These are phyloP conservation scores for Cheiracanthium punctorium DNA, from an alignment of 2,888 invertebrate genomes.

Conservation along the genomic window DNA sequence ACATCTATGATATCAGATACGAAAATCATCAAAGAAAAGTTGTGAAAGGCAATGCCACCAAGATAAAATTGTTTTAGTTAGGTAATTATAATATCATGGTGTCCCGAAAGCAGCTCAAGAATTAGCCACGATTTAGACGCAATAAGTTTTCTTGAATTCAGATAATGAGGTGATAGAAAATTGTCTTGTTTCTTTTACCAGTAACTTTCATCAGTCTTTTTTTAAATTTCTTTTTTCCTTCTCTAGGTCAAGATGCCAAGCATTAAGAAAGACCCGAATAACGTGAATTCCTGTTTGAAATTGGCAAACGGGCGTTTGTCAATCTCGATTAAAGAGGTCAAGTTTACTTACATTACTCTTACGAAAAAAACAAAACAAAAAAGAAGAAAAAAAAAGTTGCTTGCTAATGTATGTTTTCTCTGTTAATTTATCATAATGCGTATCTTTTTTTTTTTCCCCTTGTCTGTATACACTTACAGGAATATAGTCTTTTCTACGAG, in stretches of 20 bases:
- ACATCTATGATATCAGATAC: too few species aligned
- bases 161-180: background rate
- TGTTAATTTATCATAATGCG: too few species aligned
- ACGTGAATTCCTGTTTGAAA: slow-evolving; percentile 9
- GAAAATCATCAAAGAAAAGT: too few species aligned
- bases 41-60: too few species aligned
- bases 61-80: too few species aligned
- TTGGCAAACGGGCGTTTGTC: slow-evolving; percentile 9
- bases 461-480: too few species aligned
- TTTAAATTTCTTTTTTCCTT: background rate
- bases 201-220: background rate
- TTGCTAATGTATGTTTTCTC: background rate
- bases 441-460: too few species aligned
- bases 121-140: too few species aligned
- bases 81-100: too few species aligned
- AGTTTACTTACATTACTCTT: background rate
- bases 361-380: background rate
- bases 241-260: slow-evolving; percentile 10
- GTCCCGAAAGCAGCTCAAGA: too few species aligned
- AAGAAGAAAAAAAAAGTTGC: background rate
- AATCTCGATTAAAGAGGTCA: slow-evolving; percentile 2
- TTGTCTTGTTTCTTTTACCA: background rate
- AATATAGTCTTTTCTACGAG: too few species aligned
- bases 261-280: slow-evolving; percentile 10
- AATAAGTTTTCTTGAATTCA: background rate